Percentiles rank a stretch among this genome's conserved stretches.
Evolutionary conservation across 2,888 invertebrate species (phyloP).

Genomic region (Allygus modestus): DNA sequence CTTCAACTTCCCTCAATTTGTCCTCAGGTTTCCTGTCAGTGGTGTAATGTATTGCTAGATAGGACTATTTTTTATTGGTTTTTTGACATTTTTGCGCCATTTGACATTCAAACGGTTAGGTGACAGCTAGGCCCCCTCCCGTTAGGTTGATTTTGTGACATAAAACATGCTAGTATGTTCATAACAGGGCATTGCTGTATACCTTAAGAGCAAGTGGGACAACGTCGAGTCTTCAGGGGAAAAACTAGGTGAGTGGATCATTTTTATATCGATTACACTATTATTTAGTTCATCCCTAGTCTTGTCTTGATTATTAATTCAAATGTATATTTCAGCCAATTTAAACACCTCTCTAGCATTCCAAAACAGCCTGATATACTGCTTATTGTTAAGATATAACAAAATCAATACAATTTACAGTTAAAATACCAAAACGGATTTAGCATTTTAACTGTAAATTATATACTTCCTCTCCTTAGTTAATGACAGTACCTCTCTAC

Average conservation of each 20-base stretch:
- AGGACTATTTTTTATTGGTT: too few species aligned
- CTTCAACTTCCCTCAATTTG: too few species aligned
- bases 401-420: too few species aligned
- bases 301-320: not conserved
- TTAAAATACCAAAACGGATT: too few species aligned
- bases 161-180: slow-evolving; percentile 67
- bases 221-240: slow-evolving; percentile 87
- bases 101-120: too few species aligned
- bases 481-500: too few species aligned
- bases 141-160: slow-evolving; percentile 28
- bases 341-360: not conserved
- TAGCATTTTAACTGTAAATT: too few species aligned
- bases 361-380: slow-evolving; percentile 38
- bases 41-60: too few species aligned
- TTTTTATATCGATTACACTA: slow-evolving; percentile 13
- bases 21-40: too few species aligned
- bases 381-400: too few species aligned
- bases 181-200: slow-evolving; percentile 69
- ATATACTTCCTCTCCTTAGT: too few species aligned
- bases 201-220: slow-evolving; percentile 89
- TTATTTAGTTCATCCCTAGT: not conserved
- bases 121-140: not conserved
- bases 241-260: slow-evolving; percentile 87
- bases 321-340: not conserved
- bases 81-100: too few species aligned